Evolutionary conservation across 2,797 vertebrate species (phyloP).

Genomic region (Onychomys torridus): DNA sequence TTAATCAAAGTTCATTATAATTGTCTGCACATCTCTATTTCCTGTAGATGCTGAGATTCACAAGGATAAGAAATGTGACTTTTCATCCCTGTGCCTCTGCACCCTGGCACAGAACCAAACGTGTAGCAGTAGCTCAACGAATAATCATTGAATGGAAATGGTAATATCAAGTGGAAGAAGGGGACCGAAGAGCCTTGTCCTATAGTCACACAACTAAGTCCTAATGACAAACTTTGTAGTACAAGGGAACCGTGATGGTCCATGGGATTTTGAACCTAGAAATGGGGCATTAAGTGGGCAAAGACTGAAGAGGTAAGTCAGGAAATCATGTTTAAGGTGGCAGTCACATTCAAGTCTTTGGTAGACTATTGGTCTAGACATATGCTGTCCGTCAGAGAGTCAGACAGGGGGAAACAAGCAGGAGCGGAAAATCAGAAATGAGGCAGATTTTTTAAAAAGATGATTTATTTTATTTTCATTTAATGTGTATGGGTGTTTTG

Average conservation of each 20-base stretch:
- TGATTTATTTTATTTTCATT: neutral
- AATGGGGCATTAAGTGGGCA: neutral
- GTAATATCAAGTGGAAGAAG: neutral
- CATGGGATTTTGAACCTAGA: neutral
- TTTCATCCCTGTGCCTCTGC: neutral
- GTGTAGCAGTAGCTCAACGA: neutral
- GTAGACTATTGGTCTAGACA: neutral
- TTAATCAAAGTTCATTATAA: neutral
- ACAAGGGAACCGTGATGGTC: neutral
- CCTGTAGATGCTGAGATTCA: neutral
- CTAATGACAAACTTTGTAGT: neutral
- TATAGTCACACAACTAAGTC: neutral
- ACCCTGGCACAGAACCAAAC: neutral
- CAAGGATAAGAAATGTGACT: neutral
- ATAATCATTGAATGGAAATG: neutral
- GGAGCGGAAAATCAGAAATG: neutral
- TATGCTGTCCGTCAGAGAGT: neutral
- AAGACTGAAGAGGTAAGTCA: neutral
- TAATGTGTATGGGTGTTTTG: neutral
- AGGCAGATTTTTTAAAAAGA: neutral
- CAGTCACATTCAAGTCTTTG: neutral
- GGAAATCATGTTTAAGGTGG: neutral
- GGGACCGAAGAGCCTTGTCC: neutral
- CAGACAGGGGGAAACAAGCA: neutral
- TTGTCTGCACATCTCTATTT: neutral